Percentiles rank a stretch among this genome's conserved stretches.
Evolutionary conservation across 2,888 invertebrate genomes (phyloP).

Genomic region (Lasioglossum figueresi): DNA sequence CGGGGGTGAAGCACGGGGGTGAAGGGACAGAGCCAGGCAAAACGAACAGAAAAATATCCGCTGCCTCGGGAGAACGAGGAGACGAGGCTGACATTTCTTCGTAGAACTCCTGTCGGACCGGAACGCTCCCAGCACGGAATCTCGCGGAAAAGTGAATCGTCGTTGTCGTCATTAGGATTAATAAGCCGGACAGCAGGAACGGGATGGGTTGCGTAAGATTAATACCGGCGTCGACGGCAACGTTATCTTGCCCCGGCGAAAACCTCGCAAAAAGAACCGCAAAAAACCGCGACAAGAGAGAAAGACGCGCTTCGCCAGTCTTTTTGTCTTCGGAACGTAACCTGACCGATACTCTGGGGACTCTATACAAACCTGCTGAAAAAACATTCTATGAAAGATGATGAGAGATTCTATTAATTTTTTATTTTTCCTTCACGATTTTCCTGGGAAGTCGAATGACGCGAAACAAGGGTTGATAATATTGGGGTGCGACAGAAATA

Average conservation of each 20-base stretch:
- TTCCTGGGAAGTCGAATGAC: too few relatives aligned
- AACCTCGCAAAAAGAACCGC: conserved; percentile 61
- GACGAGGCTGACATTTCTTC: conserved; percentile 47
- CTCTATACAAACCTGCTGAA: background rate
- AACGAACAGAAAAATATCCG: conserved; percentile 16
- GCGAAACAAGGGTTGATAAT: background rate
- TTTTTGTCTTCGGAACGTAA: conserved; percentile 33
- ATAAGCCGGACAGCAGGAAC: conserved; percentile 74
- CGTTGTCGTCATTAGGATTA: conserved; percentile 75
- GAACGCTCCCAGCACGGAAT: conserved; percentile 60
- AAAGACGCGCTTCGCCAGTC: conserved; percentile 32
- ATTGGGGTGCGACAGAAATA: background rate
- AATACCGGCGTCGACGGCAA: conserved; percentile 75
- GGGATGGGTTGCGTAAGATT: conserved; percentile 78
- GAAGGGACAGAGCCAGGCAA: background rate
- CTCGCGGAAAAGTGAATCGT: conserved; percentile 73
- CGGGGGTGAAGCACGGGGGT: background rate
- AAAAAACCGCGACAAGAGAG: conserved; percentile 28
- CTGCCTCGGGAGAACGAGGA: background rate
- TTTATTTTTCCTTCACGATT: background rate
- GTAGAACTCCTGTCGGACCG: conserved; percentile 10
- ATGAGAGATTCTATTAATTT: background rate
- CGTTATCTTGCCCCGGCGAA: conserved; percentile 67
- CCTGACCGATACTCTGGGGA: conserved; percentile 1
- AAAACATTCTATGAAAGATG: background rate